Conservation (phyloP, 2,797 vertebrate genomes). For the Zalophus californianus region DNA sequence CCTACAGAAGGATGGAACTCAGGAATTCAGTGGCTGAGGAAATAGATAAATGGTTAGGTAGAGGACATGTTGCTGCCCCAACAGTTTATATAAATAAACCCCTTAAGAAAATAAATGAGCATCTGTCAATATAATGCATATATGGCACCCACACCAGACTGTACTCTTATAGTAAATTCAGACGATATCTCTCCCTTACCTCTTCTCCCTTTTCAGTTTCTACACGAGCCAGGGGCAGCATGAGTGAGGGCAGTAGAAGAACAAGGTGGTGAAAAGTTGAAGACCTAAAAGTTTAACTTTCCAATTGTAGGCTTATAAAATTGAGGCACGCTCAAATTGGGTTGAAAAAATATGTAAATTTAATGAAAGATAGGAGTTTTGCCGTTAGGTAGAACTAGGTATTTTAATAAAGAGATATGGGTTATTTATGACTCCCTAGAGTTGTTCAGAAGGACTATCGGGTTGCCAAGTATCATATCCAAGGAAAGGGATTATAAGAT, state of each 20-base stretch:
- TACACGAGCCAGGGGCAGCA: neutral
- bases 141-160: neutral
- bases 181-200: neutral
- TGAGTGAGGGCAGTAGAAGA: neutral
- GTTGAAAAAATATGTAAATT: neutral
- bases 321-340: neutral
- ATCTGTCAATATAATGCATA: neutral
- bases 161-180: neutral
- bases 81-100: neutral
- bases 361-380: neutral
- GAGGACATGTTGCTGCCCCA: neutral
- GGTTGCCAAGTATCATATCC: neutral
- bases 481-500: neutral
- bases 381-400: neutral
- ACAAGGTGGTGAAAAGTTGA: neutral
- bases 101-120: neutral
- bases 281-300: neutral
- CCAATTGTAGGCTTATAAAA: neutral
- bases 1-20: neutral
- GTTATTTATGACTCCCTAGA: neutral
- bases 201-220: neutral
- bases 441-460: neutral
- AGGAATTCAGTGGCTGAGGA: neutral
- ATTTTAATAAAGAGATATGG: neutral
- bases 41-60: neutral